Evolutionary conservation across 2,797 vertebrate species (phyloP), one percentile per base, ranked within the genome.

Genomic region (Apogon hyalosoma): DNA sequence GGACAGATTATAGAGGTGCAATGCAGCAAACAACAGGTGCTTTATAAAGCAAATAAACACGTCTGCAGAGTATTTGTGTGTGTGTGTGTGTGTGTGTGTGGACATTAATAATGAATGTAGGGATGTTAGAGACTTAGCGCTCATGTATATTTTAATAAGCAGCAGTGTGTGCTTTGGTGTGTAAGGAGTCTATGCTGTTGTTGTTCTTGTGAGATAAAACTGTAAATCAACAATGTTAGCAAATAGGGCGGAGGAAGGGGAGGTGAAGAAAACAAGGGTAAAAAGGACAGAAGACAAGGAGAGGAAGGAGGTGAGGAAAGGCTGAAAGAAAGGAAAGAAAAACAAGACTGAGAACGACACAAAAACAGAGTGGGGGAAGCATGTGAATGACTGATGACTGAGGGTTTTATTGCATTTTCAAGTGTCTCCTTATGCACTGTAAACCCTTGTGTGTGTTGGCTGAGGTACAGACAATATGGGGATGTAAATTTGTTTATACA

Each of bases 91-190:
- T 58, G 28, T 39, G 55, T 46, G 63, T 63, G 77, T 55, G 36
- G 42, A 45, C 59, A 79, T 87, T 64, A 77, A 87, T 84, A 84
- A 82, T 82, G 19, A 36, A 85, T 81, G 65, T 51, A 49, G 75
- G 76, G 79, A 84, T 79, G 83, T 85, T 19, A 79, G 72, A 11
- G 77, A 73, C 77, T 84, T 84, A 72, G 75, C 21, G 62, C 71
- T 89, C 85, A 87, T 89, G 77, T 67, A 72, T 83, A 77, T 55
- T 82, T 85, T 60, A 88, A 83, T 61, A 58, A 80, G 71, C 4
- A 16, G 40, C 39, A 50, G 21, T 31, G 40, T 49, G 62, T 19
- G 63, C 46, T 46, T 46, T 16, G 38, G 0, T 59, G 24, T 36
- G 39, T 12, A 10, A 45, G 54, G 53, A 54, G 54, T 64, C 11